Percentiles rank a stretch among this genome's conserved stretches.
These are phyloP conservation scores for Patella pellucida DNA, from an alignment of 2,888 invertebrate genomes.

Conservation along the genomic window DNA sequence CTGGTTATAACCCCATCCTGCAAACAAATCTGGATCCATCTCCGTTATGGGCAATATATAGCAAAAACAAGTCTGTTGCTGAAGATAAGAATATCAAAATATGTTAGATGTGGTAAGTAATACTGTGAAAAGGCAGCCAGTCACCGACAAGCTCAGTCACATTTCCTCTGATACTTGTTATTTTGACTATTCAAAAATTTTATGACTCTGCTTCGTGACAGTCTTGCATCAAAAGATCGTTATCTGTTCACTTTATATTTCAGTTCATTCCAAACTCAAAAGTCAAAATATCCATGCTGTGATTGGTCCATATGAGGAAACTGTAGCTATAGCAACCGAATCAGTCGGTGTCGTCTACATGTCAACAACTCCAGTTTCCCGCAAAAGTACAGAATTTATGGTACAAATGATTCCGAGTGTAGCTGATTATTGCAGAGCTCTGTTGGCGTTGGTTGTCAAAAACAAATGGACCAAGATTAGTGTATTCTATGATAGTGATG, in stretches of 20 bases:
- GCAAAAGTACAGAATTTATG: conserved; percentile 40
- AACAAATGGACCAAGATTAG: conserved; percentile 58
- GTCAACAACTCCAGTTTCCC: conserved; percentile 45
- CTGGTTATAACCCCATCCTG: too few species aligned
- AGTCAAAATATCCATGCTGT: conserved; percentile 44
- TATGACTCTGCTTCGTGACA: too few species aligned
- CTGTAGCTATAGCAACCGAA: conserved; percentile 54
- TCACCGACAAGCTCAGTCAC: too few species aligned
- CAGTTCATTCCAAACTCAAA: conserved; percentile 21
- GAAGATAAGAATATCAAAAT: too few species aligned
- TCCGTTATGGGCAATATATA: too few species aligned
- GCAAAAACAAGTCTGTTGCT: too few species aligned
- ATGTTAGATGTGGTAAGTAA: too few species aligned
- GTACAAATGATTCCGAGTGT: conserved; percentile 51
- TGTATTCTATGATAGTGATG: conserved; percentile 58
- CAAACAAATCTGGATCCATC: too few species aligned
- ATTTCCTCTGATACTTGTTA: too few species aligned
- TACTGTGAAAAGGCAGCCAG: too few species aligned
- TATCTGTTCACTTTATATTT: neutral
- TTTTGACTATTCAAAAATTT: too few species aligned
- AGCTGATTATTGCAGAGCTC: conserved; percentile 48
- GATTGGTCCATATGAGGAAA: conserved; percentile 54
- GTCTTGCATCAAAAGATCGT: too few species aligned
- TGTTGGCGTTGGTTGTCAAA: conserved; percentile 49
- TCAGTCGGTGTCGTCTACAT: conserved; percentile 53